These are phyloP conservation scores for Gallinago solitaria DNA, from an alignment of 2,797 vertebrate species.

Conservation along the genomic window DNA sequence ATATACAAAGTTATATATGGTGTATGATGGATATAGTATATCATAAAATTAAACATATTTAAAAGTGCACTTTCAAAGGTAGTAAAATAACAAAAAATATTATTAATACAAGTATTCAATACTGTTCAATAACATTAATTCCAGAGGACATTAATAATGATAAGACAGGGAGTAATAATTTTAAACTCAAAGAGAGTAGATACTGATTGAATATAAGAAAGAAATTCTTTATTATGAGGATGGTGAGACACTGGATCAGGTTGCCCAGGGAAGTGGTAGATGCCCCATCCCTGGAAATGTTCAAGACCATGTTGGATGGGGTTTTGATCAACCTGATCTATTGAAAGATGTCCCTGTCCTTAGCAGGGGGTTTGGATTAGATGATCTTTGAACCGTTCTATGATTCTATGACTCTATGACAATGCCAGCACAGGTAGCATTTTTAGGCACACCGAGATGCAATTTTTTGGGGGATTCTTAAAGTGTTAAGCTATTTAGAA, in stretches of 20 bases:
- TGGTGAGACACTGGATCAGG: background rate
- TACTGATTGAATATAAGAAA: background rate
- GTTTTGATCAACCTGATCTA: background rate
- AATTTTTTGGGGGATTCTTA: background rate
- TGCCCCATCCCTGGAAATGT: accelerated
- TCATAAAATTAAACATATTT: background rate
- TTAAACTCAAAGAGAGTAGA: background rate
- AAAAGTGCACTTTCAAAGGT: background rate
- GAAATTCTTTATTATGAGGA: background rate
- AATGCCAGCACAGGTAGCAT: background rate
- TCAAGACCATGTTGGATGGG: background rate
- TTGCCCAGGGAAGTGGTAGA: background rate
- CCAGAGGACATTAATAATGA: background rate
- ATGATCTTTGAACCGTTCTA: background rate
- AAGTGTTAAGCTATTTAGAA: background rate
- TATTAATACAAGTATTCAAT: background rate
- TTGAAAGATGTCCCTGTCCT: background rate
- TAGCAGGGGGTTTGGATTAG: background rate
- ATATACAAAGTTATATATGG: background rate
- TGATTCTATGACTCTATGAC: background rate
- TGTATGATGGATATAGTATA: background rate
- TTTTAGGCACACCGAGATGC: background rate
- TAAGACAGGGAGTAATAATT: background rate
- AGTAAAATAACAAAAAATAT: background rate
- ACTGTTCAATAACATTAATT: background rate